Conservation (phyloP, 1,140 invertebrate genomes). For the Hypsibius dujardini region DNA sequence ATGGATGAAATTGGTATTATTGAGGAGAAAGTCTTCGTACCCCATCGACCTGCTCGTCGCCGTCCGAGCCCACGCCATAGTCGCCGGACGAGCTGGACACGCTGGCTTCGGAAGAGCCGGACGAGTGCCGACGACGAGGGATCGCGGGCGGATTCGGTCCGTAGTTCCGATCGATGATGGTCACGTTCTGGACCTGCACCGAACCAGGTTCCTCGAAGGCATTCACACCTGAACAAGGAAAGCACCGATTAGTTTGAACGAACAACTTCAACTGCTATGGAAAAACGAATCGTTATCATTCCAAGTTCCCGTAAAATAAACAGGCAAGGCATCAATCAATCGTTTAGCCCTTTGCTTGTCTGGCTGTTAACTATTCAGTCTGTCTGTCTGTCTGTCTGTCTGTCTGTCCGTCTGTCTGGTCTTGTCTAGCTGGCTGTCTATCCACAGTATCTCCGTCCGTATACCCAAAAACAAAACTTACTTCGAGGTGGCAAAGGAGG, state of each 20-base stretch:
- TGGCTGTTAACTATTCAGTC: no score
- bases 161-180: neutral
- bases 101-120: neutral
- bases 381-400: no score
- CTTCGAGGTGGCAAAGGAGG: slow-evolving; percentile 9
- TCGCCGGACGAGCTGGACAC: neutral
- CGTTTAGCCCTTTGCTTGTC: no score
- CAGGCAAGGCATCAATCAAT: no score
- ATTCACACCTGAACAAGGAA: neutral
- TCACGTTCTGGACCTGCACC: slow-evolving; percentile 1
- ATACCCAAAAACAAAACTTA: neutral
- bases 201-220: neutral
- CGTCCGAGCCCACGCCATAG: neutral
- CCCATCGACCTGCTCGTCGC: neutral
- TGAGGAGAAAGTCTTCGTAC: neutral
- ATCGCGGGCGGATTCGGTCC: no score
- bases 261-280: no score
- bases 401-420: no score
- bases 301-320: no score
- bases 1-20: no score
- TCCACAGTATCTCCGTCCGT: no score
- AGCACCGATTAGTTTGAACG: neutral
- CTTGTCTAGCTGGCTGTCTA: no score
- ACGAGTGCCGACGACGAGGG: neutral
- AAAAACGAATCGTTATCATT: no score